A percentile compares a stretch with the other conserved stretches of the same genome.
Conservation (phyloP, 2,888 invertebrate genomes). For the Xylota sylvarum region DNA sequence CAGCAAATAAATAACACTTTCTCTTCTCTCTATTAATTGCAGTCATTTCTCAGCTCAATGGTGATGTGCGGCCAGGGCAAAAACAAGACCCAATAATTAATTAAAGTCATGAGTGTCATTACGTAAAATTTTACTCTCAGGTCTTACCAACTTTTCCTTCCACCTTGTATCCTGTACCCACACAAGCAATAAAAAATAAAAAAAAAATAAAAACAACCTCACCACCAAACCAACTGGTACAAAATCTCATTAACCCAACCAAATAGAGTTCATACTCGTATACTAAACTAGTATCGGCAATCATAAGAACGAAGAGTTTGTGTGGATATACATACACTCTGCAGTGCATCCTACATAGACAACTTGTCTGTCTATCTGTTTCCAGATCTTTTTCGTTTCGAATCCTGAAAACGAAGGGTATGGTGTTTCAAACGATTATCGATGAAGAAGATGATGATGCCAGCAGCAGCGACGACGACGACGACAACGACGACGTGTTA, state of each 20-base stretch:
- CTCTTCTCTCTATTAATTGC: background rate
- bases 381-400: conserved; percentile 51
- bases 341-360: conserved; percentile 39
- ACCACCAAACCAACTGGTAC: conserved; percentile 41
- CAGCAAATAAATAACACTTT: conserved; percentile 15
- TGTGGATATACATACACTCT: background rate
- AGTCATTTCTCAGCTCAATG: conserved; percentile 14
- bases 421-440: conserved; percentile 62
- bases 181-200: conserved; percentile 33
- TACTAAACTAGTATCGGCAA: conserved; percentile 27
- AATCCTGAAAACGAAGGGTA: conserved; percentile 37
- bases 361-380: conserved; percentile 50
- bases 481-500: conserved; percentile 56
- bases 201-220: conserved; percentile 52
- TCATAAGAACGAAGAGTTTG: conserved; percentile 5
- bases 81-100: conserved; percentile 60
- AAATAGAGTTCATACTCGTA: conserved; percentile 11
- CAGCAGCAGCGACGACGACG: conserved; percentile 34
- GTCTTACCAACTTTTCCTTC: conserved; percentile 3
- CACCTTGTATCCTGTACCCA: background rate
- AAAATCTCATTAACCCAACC: conserved; percentile 64
- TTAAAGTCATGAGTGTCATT: conserved; percentile 66
- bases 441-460: conserved; percentile 45
- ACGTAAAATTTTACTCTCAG: conserved; percentile 37
- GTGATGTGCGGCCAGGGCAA: conserved; percentile 11